Evolutionary conservation across 2,113 vertebrate species (phyloP).

Genomic region (Rhombomys opimus): DNA sequence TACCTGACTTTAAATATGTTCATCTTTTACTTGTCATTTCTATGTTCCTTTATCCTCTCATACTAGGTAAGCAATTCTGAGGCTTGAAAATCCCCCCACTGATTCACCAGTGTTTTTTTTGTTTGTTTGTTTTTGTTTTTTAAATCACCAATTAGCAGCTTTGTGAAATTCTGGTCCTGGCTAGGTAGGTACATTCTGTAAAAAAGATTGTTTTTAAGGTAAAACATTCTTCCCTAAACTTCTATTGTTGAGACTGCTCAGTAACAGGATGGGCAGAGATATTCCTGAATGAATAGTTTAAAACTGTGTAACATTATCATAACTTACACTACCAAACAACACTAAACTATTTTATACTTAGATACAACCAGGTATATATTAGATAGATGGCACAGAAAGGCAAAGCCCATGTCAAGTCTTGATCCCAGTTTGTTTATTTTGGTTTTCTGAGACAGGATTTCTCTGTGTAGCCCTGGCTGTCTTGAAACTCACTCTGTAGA

Average conservation of each 20-base stretch:
- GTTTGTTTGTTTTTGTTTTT: not conserved
- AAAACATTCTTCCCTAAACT: not conserved
- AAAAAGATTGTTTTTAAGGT: not conserved
- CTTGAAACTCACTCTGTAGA: not conserved
- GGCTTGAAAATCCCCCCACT: not conserved
- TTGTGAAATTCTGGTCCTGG: constrained; percentile 13
- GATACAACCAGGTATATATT: constrained; percentile 9
- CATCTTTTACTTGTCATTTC: constrained; percentile 13
- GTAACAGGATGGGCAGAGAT: not conserved
- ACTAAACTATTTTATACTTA: constrained; percentile 25
- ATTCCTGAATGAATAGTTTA: not conserved
- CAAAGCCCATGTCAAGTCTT: constrained; percentile 16
- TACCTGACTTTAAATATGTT: not conserved
- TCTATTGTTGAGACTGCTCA: not conserved
- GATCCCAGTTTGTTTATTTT: not conserved
- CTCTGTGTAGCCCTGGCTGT: not conserved
- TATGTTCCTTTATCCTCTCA: not conserved
- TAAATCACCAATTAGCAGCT: not conserved
- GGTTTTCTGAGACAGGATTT: not conserved
- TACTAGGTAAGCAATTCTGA: not conserved
- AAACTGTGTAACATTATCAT: not conserved
- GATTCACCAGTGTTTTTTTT: not conserved
- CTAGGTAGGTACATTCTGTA: not conserved
- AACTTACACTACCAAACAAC: constrained; percentile 22
- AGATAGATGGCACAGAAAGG: not conserved